Evolutionary conservation across 2,888 invertebrate genomes (phyloP).

Genomic region (Crioceris asparagi): DNA sequence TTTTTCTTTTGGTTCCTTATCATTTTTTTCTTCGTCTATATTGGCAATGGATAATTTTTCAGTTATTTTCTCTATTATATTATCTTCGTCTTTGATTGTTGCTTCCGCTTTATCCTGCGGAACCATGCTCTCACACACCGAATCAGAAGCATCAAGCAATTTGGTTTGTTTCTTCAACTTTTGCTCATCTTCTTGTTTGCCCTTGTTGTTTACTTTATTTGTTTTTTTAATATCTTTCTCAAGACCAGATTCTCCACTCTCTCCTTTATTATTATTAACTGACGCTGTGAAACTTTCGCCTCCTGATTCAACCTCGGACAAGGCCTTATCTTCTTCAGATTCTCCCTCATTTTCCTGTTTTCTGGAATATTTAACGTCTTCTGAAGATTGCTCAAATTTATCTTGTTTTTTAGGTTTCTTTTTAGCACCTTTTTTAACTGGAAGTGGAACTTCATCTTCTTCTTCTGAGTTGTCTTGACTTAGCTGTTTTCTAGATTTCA

Average conservation of each 20-base stretch:
- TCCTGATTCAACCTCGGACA: not conserved
- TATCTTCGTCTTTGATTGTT: slow-evolving; percentile 8
- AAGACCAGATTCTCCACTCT: slow-evolving; percentile 6
- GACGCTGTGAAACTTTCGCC: not conserved
- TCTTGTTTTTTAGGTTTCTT: slow-evolving; percentile 10
- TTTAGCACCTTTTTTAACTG: slow-evolving; percentile 7
- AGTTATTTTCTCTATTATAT: slow-evolving; percentile 12
- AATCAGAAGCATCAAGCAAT: slow-evolving; percentile 6
- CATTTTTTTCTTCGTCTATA: slow-evolving; percentile 14
- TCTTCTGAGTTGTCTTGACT: not conserved
- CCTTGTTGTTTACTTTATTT: slow-evolving; percentile 14
- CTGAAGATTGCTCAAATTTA: slow-evolving; percentile 3
- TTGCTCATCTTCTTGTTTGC: slow-evolving; percentile 8
- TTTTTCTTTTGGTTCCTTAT: slow-evolving; percentile 42
- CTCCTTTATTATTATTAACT: no score
- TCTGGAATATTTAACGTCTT: no score
- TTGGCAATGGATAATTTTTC: slow-evolving; percentile 14
- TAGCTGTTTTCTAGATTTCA: no score
- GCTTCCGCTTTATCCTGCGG: not conserved
- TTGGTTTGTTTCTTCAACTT: slow-evolving; percentile 6
- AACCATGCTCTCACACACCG: not conserved
- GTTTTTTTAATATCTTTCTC: slow-evolving; percentile 13
- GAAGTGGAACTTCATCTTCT: slow-evolving; percentile 17
- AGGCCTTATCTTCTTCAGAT: slow-evolving; percentile 9
- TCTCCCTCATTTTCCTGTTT: no score